These are phyloP conservation scores for Rhombomys opimus DNA, from an alignment of 2,113 vertebrate species.

Conservation along the genomic window DNA sequence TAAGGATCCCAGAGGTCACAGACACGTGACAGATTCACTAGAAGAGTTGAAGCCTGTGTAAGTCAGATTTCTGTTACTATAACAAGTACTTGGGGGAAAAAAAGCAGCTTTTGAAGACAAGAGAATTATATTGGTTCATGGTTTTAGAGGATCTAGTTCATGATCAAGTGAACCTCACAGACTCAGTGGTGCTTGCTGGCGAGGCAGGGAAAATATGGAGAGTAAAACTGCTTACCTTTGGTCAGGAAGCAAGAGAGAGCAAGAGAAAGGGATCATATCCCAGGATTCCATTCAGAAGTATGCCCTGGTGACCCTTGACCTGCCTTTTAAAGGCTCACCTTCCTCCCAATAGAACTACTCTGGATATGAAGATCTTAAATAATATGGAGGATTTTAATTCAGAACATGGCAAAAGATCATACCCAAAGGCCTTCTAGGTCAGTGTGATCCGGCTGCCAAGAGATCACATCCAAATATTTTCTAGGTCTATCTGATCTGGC, in stretches of 20 bases:
- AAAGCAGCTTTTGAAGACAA: not conserved
- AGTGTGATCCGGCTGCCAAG: no score
- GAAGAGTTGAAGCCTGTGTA: not conserved
- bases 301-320: not conserved
- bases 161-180: not conserved
- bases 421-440: no score
- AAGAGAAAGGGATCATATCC: not conserved
- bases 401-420: no score
- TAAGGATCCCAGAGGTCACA: not conserved
- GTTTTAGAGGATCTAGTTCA: not conserved
- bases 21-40: not conserved
- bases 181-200: not conserved
- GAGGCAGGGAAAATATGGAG: no score
- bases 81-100: not conserved
- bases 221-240: not conserved
- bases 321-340: not conserved
- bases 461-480: no score
- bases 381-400: no score
- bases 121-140: not conserved
- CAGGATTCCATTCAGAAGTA: not conserved
- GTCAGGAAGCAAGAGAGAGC: not conserved
- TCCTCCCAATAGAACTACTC: not conserved
- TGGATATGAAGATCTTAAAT: not conserved
- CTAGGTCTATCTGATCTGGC: no score
- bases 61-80: not conserved